These are phyloP conservation scores for Capromys pilorides DNA, from an alignment of 2,797 vertebrate genomes.

Conservation along the genomic window DNA sequence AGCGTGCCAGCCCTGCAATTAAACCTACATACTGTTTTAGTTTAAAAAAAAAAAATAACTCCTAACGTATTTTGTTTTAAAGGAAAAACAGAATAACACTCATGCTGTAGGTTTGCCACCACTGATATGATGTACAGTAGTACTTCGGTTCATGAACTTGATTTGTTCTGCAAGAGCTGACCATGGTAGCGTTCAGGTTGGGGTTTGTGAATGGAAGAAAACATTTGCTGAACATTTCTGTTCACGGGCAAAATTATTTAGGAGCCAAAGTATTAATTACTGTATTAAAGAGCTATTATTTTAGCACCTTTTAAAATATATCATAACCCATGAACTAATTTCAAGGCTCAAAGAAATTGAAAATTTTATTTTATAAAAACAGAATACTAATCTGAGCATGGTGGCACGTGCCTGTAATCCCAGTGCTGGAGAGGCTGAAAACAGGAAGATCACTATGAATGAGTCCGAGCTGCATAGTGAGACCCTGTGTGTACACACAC, in stretches of 20 bases:
- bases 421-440: no score
- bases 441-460: no score
- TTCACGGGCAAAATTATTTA: not conserved
- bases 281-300: slow-evolving; percentile 43
- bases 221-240: not conserved
- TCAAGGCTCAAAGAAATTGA: slow-evolving; percentile 48
- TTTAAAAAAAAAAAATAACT: not conserved
- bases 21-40: not conserved
- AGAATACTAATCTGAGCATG: not conserved
- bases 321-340: slow-evolving; percentile 35
- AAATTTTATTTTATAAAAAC: slow-evolving; percentile 57
- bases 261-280: not conserved
- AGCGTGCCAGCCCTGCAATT: not conserved
- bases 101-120: not conserved
- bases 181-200: not conserved
- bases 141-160: not conserved
- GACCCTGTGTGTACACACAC: no score
- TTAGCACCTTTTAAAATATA: slow-evolving; percentile 46
- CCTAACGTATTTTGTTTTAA: not conserved
- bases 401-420: no score
- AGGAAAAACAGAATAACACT: not conserved
- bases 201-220: not conserved
- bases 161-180: not conserved
- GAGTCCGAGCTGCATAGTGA: no score
- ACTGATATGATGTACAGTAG: not conserved